These are phyloP conservation scores for Byasa hedistus DNA, from an alignment of 2,888 invertebrate genomes.

Conservation along the genomic window DNA sequence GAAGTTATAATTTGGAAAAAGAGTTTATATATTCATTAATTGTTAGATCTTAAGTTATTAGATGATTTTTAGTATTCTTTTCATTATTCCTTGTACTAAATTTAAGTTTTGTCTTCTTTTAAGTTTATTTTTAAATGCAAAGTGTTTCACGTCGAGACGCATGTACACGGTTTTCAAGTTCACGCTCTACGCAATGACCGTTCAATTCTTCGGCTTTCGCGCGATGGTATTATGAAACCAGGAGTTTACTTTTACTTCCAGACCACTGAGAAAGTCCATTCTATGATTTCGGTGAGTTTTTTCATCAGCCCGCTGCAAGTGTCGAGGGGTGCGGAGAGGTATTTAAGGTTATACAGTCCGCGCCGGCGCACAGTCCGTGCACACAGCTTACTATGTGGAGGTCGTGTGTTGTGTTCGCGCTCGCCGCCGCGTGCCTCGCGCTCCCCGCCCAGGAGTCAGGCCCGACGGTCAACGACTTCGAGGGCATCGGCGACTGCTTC, in stretches of 20 bases:
- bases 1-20: no score
- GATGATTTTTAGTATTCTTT: no score
- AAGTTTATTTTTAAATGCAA: neutral
- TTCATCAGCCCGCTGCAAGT: constrained; percentile 46
- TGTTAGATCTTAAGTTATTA: no score
- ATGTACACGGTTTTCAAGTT: constrained; percentile 31
- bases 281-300: constrained; percentile 57
- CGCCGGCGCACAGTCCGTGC: constrained; percentile 63
- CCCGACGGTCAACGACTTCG: constrained; percentile 87
- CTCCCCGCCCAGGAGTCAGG: constrained; percentile 86
- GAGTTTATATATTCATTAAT: no score
- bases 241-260: constrained; percentile 75
- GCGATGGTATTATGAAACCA: constrained; percentile 63
- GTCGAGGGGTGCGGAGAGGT: constrained; percentile 62
- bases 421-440: constrained; percentile 79
- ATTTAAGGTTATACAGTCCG: constrained; percentile 60
- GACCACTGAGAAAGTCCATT: constrained; percentile 68
- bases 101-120: no score
- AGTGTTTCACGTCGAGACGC: no score
- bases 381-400: constrained; percentile 61
- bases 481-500: constrained; percentile 89
- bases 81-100: no score
- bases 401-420: constrained; percentile 55
- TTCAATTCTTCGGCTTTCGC: constrained; percentile 53
- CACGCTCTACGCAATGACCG: constrained; percentile 58